Evolutionary conservation across 2,797 vertebrate genomes (phyloP).

Genomic region (Callimico goeldii): DNA sequence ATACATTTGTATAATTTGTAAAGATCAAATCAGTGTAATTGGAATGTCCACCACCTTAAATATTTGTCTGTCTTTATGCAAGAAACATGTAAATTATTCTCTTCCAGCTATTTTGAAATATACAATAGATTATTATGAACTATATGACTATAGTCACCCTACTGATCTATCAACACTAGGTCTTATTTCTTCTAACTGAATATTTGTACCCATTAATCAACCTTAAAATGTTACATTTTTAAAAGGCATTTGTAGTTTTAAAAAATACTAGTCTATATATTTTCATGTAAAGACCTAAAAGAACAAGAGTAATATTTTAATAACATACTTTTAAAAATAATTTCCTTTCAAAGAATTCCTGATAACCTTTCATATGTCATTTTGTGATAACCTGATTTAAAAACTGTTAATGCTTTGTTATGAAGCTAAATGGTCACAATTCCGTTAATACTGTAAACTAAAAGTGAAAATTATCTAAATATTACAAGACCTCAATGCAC

Average conservation of each 20-base stretch:
- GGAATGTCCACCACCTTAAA: background rate
- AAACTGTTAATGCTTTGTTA: background rate
- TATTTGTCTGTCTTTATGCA: background rate
- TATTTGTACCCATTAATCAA: background rate
- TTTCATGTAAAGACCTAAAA: conserved; percentile 30
- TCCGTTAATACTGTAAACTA: background rate
- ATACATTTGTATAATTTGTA: background rate
- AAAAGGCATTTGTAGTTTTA: background rate
- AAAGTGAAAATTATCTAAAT: conserved; percentile 37
- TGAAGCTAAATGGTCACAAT: background rate
- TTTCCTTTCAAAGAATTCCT: background rate
- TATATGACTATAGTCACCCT: background rate
- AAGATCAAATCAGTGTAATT: background rate
- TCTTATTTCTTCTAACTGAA: background rate
- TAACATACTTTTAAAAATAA: background rate
- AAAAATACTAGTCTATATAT: background rate
- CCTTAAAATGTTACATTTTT: background rate
- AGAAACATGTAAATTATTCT: background rate
- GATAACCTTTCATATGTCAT: background rate
- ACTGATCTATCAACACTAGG: background rate
- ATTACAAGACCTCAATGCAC: background rate
- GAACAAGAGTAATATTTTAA: background rate
- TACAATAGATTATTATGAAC: background rate
- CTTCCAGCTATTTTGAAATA: background rate
- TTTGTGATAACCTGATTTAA: background rate